Conservation (phyloP, 1,140 invertebrate species). For the Lethocerus indicus region DNA sequence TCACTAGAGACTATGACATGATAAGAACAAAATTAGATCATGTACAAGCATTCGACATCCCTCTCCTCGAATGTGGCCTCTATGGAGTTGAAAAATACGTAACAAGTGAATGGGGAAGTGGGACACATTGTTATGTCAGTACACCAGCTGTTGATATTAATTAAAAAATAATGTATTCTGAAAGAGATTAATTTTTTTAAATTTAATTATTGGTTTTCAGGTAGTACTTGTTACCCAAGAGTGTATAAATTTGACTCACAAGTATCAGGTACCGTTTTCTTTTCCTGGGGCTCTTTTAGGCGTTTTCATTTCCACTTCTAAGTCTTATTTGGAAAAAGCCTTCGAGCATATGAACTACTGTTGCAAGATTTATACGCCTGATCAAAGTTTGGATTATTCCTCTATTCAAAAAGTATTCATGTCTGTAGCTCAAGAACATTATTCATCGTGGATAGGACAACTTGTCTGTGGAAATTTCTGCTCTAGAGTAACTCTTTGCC, state of each 20-base stretch:
- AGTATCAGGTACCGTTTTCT: conserved; percentile 54
- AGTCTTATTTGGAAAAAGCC: background rate
- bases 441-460: conserved; percentile 52
- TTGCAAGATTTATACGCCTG: conserved; percentile 43
- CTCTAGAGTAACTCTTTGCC: conserved; percentile 56
- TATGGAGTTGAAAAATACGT: conserved; percentile 56
- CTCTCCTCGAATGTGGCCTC: conserved; percentile 59
- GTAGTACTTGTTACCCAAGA: conserved; percentile 49
- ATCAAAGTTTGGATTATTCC: conserved; percentile 33
- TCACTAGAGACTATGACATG: conserved; percentile 68
- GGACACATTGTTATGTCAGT: conserved; percentile 56
- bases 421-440: conserved; percentile 59
- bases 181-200: background rate
- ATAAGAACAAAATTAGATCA: conserved; percentile 53
- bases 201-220: conserved; percentile 24
- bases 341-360: conserved; percentile 36
- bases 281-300: conserved; percentile 55
- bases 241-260: conserved; percentile 25
- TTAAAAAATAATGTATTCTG: conserved; percentile 4
- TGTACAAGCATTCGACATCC: conserved; percentile 68
- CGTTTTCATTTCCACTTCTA: background rate
- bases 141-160: conserved; percentile 9
- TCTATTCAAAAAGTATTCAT: conserved; percentile 48
- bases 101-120: conserved; percentile 68
- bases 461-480: conserved; percentile 61